Evolutionary conservation across 2,888 invertebrate species (phyloP).

Genomic region (Chorisops tibialis): DNA sequence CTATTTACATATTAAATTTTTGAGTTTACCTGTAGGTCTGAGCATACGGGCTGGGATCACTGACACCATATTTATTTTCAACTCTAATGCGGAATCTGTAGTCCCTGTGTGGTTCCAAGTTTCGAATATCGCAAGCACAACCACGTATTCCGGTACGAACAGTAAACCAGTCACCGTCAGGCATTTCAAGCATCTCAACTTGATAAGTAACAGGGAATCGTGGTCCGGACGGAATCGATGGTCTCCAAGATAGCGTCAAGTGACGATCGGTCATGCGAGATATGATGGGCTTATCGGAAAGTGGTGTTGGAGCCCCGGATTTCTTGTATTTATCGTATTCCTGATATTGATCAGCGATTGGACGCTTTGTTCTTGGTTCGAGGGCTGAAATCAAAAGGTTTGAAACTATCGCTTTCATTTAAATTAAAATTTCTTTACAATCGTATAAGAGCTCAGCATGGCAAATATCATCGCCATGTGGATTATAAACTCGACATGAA

Average conservation of each 20-base stretch:
- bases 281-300: conserved; percentile 88
- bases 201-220: conserved; percentile 90
- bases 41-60: conserved; percentile 92
- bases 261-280: conserved; percentile 87
- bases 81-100: conserved; percentile 95
- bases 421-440: conserved; percentile 52
- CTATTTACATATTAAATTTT: no score
- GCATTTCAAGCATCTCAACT: conserved; percentile 87
- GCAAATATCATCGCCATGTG: conserved; percentile 78
- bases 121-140: conserved; percentile 84
- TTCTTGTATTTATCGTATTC: conserved; percentile 81
- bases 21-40: conserved; percentile 69
- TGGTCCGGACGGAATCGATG: conserved; percentile 83
- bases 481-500: conserved; percentile 76
- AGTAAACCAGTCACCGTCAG: conserved; percentile 90
- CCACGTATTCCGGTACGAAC: conserved; percentile 81
- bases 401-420: no score
- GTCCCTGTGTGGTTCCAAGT: conserved; percentile 87
- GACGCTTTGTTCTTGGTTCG: conserved; percentile 64
- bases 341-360: conserved; percentile 73
- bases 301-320: conserved; percentile 80
- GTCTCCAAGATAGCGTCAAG: conserved; percentile 89
- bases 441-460: conserved; percentile 77
- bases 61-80: conserved; percentile 93
- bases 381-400: conserved; percentile 54